Percentiles rank a stretch among this genome's conserved stretches.
Evolutionary conservation across 1,140 invertebrate genomes (phyloP).

Genomic region (Ylistrum balloti): DNA sequence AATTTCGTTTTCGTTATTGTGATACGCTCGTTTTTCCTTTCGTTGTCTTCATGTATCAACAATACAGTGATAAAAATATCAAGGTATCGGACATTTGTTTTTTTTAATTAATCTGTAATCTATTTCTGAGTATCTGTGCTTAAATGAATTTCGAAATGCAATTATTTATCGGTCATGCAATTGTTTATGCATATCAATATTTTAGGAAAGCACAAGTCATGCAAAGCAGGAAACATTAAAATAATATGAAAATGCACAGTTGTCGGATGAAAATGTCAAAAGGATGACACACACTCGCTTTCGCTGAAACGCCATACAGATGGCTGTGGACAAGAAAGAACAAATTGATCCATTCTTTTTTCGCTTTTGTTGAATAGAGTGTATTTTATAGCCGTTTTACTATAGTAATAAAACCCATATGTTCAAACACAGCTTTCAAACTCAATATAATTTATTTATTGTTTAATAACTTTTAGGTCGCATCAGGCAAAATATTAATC

Average conservation of each 20-base stretch:
- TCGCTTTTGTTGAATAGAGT: neutral
- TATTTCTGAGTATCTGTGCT: neutral
- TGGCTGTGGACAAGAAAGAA: neutral
- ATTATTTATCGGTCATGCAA: neutral
- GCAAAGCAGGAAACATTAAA: neutral
- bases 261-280: neutral
- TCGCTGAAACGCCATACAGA: neutral
- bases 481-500: conserved; percentile 35
- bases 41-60: too few relatives aligned
- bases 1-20: too few relatives aligned
- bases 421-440: conserved; percentile 39
- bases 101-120: too few relatives aligned
- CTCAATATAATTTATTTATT: conserved; percentile 36
- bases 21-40: too few relatives aligned
- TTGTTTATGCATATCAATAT: neutral
- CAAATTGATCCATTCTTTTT: conserved; percentile 33
- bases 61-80: too few relatives aligned
- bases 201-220: neutral
- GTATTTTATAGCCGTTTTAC: conserved; percentile 22
- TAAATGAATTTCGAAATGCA: neutral
- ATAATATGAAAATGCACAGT: neutral
- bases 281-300: neutral
- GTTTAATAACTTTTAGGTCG: conserved; percentile 20
- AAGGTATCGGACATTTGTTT: too few relatives aligned
- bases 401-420: neutral